Base-by-base conservation (phyloP, 92 coral and sea anemone genomes). In the Ricordea florida region DNA sequence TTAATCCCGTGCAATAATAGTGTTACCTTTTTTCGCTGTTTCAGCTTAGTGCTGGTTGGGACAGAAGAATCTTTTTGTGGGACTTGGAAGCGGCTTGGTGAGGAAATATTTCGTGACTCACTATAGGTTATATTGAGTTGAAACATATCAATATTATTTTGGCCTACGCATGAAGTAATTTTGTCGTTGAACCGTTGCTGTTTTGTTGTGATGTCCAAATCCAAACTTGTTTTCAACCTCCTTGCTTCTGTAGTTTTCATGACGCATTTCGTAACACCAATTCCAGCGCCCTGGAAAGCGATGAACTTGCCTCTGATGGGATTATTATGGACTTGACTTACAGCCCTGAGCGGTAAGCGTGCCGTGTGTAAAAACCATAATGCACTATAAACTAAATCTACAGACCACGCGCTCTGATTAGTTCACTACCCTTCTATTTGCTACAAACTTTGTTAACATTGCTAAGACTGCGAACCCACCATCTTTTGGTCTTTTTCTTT, bases 41-140 rank as follows among this genome's bases (percentile, higher is more conserved):
- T 26, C 71, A 94, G 98, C 80, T 94, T 24, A 94, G 97, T 78
- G 89, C 97, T 10, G 98, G 98, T 29, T 94, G 98, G 98, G 98
- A 94, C 76, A 75, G 98, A 44, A 66, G 97, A 52, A 88, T 94
- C 44, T 81, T 94, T 14, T 72, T 94, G 45, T 94, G 98, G 98
- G 96, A 91, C 66, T 86, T 94, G 13, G 98, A 94, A 52, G 76
- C 87, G 42, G 81, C 93, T 5, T 83, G 96, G 98, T 93, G 61
- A 78, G n/a, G n/a, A n/a, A n/a, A n/a, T n/a, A n/a, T n/a, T n/a
- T n/a, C n/a, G n/a, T n/a, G n/a, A n/a, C n/a, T n/a, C n/a, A n/a
- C n/a, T n/a, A n/a, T n/a, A n/a, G n/a, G n/a, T n/a, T n/a, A n/a
- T n/a, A n/a, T n/a, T n/a, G n/a, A n/a, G n/a, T n/a, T n/a, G n/a